Evolutionary conservation across 64 coral and sea anemone species (phyloP).

Genomic region (Anthopleura sola): DNA sequence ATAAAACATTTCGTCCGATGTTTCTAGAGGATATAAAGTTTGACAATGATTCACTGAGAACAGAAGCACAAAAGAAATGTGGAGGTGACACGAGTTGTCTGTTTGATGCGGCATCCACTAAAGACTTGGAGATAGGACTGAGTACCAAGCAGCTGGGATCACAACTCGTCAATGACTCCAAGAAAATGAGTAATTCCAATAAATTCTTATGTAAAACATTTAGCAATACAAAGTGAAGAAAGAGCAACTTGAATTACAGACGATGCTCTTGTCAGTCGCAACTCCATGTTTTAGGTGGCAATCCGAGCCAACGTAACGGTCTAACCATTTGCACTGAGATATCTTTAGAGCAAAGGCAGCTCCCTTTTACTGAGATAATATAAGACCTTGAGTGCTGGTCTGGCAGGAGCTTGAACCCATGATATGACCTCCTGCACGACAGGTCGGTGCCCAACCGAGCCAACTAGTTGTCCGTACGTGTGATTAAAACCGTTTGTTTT

Average conservation of each 20-base stretch:
- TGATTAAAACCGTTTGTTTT: neutral
- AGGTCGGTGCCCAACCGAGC: too few species aligned
- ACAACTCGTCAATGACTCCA: constrained; percentile 35
- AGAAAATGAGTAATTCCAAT: constrained; percentile 10
- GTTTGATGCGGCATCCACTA: constrained; percentile 35
- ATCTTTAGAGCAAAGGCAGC: too few species aligned
- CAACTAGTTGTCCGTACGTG: too few species aligned
- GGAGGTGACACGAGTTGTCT: neutral
- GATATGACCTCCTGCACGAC: too few species aligned
- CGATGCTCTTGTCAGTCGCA: too few species aligned
- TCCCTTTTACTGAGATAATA: too few species aligned
- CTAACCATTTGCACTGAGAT: too few species aligned
- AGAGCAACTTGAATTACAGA: too few species aligned
- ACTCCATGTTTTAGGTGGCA: too few species aligned
- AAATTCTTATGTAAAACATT: neutral
- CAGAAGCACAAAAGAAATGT: neutral
- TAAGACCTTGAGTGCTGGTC: too few species aligned
- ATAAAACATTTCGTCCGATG: constrained; percentile 3
- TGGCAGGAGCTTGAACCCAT: too few species aligned
- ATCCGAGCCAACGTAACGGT: too few species aligned
- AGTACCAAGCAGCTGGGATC: constrained; percentile 8
- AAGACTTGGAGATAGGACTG: neutral
- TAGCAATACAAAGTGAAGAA: neutral
- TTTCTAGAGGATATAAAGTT: constrained; percentile 19
- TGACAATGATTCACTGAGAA: neutral